These are phyloP conservation scores for Glaucopsyche alexis DNA, from an alignment of 2,888 invertebrate genomes.

Conservation along the genomic window DNA sequence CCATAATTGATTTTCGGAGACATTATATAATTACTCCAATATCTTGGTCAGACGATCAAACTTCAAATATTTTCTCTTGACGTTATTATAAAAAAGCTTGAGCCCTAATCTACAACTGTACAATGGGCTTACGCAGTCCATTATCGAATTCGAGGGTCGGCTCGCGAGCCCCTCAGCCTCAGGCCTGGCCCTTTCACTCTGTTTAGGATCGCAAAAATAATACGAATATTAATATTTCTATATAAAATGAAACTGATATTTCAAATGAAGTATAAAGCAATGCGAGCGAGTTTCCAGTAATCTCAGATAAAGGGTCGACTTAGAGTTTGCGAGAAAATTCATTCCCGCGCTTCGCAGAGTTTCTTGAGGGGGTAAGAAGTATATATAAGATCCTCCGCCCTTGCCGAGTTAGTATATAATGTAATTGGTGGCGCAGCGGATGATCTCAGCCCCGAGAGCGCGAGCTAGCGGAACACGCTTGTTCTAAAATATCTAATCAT, in stretches of 20 bases:
- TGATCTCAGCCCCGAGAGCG: slow-evolving; percentile 45
- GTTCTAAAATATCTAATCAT: slow-evolving; percentile 39
- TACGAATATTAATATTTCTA: slow-evolving; percentile 3
- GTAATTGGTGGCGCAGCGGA: slow-evolving; percentile 52
- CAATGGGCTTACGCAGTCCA: slow-evolving; percentile 59
- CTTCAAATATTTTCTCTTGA: neutral
- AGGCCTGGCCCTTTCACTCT: slow-evolving; percentile 43
- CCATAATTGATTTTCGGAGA: no score
- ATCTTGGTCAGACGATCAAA: neutral
- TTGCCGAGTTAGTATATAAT: slow-evolving; percentile 56
- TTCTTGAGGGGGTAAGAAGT: slow-evolving; percentile 56
- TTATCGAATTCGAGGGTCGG: slow-evolving; percentile 59
- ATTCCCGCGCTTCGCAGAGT: slow-evolving; percentile 74
- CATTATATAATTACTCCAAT: neutral
- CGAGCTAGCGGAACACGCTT: neutral
- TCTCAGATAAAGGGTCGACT: slow-evolving; percentile 56
- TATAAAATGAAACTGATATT: neutral
- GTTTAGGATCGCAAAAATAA: slow-evolving; percentile 2
- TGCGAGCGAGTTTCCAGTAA: slow-evolving; percentile 34
- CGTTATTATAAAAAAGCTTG: slow-evolving; percentile 30
- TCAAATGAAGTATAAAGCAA: slow-evolving; percentile 12
- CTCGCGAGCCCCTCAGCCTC: slow-evolving; percentile 65
- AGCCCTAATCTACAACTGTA: slow-evolving; percentile 61
- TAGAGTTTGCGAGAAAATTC: slow-evolving; percentile 72
- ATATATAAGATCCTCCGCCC: slow-evolving; percentile 51